phyloP scores from a whole-genome alignment of 2,888 invertebrate species.

The Alloscopus bannaensis region DNA sequence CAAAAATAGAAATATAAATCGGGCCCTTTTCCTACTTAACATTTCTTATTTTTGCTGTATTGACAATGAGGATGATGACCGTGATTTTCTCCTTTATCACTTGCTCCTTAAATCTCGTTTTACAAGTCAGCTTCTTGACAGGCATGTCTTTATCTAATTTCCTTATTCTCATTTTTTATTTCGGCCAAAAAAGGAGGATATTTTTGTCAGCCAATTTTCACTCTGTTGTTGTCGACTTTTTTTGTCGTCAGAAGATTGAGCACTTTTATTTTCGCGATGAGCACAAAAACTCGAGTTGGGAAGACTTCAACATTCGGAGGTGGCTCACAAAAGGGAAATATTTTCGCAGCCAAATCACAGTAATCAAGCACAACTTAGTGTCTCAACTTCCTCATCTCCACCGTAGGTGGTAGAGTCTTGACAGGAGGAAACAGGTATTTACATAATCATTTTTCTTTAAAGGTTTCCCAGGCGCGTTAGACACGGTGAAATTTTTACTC shows the following conservation, averaged over 20 bases:
- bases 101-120: slow-evolving; percentile 16
- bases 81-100: slow-evolving; percentile 5
- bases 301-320: too few species aligned
- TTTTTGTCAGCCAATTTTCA: too few species aligned
- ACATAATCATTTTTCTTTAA: slow-evolving; percentile 57
- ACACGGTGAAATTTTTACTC: slow-evolving; percentile 39
- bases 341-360: slow-evolving; percentile 21
- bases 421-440: slow-evolving; percentile 47
- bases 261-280: too few species aligned
- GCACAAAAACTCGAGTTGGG: too few species aligned
- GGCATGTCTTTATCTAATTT: slow-evolving; percentile 20
- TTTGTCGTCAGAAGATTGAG: too few species aligned
- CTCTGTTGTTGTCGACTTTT: too few species aligned
- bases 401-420: slow-evolving; percentile 40
- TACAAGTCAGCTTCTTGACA: slow-evolving; percentile 13
- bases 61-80: not conserved
- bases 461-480: slow-evolving; percentile 52
- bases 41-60: not conserved
- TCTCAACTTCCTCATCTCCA: slow-evolving; percentile 44
- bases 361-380: slow-evolving; percentile 34
- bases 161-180: too few species aligned
- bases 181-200: too few species aligned
- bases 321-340: too few species aligned
- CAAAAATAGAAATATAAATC: too few species aligned
- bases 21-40: not conserved